A percentile compares a stretch with the other conserved stretches of the same genome.
These are phyloP conservation scores for Sycophila texana DNA, from an alignment of 2,888 invertebrate genomes.

Conservation along the genomic window DNA sequence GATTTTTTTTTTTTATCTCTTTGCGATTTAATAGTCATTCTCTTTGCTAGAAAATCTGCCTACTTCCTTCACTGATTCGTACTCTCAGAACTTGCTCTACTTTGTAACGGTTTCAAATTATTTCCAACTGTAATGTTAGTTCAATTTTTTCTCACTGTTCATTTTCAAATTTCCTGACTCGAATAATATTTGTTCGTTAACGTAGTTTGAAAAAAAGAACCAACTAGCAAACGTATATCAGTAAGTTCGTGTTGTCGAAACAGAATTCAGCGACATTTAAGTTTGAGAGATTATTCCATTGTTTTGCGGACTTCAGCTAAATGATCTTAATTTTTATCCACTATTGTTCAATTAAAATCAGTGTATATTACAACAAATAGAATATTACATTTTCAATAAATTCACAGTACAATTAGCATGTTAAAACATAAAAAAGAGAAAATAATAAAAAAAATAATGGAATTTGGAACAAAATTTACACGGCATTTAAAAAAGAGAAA, in stretches of 20 bases:
- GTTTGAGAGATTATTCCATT: too few relatives aligned
- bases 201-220: conserved; percentile 24
- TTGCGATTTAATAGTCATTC: not conserved
- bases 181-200: conserved; percentile 30
- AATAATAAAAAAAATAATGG: conserved; percentile 9
- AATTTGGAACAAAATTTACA: conserved; percentile 34
- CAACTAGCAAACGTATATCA: too few relatives aligned
- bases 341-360: conserved; percentile 36
- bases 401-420: conserved; percentile 19
- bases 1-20: conserved; percentile 11
- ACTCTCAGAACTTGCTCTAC: conserved; percentile 21
- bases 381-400: conserved; percentile 4
- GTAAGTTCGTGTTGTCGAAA: too few relatives aligned
- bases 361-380: conserved; percentile 20
- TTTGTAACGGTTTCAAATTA: conserved; percentile 27
- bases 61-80: conserved; percentile 34
- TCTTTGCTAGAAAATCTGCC: conserved; percentile 35
- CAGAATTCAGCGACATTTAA: not conserved
- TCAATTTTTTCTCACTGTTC: conserved; percentile 27
- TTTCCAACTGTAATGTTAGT: conserved; percentile 36
- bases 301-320: conserved; percentile 9
- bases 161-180: conserved; percentile 11
- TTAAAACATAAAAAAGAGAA: conserved; percentile 46
- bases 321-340: conserved; percentile 11
- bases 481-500: conserved; percentile 35